These are phyloP conservation scores for Kradibia gibbosae DNA, from an alignment of 1,140 invertebrate species.

Conservation along the genomic window DNA sequence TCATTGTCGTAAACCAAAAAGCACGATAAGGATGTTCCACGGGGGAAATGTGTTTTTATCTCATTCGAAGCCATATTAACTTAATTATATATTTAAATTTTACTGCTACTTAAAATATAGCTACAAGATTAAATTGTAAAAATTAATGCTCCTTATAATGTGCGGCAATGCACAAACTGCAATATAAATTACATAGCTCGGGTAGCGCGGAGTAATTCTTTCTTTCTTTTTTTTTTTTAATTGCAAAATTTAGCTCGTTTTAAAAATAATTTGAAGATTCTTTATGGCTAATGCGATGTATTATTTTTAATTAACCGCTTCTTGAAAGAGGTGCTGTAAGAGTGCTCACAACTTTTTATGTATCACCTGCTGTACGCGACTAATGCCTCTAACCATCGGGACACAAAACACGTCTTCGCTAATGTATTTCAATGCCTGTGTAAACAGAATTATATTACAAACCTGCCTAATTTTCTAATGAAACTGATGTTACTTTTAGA, in stretches of 20 bases:
- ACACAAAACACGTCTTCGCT: neutral
- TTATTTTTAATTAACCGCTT: constrained; percentile 31
- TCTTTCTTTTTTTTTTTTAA: too few relatives aligned
- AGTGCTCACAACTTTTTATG: neutral
- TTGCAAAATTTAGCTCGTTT: constrained; percentile 10
- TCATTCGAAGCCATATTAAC: neutral
- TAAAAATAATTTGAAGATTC: neutral
- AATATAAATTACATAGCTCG: constrained; percentile 11
- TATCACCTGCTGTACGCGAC: constrained; percentile 31
- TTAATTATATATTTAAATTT: neutral
- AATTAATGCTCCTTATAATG: constrained; percentile 5
- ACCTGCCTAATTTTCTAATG: neutral
- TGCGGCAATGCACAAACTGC: neutral
- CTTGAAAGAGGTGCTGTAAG: constrained; percentile 20
- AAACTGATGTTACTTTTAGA: neutral
- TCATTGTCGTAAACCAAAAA: too few relatives aligned
- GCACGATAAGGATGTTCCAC: too few relatives aligned
- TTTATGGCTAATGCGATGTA: constrained; percentile 3
- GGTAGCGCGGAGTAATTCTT: neutral
- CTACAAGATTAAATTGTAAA: constrained; percentile 29
- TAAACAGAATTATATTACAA: neutral
- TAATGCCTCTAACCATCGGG: neutral
- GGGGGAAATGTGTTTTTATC: too few relatives aligned
- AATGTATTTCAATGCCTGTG: too few relatives aligned
- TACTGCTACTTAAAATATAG: neutral